Evolutionary conservation across 2,113 vertebrate genomes (phyloP).

Genomic region (Notiomystis cincta): DNA sequence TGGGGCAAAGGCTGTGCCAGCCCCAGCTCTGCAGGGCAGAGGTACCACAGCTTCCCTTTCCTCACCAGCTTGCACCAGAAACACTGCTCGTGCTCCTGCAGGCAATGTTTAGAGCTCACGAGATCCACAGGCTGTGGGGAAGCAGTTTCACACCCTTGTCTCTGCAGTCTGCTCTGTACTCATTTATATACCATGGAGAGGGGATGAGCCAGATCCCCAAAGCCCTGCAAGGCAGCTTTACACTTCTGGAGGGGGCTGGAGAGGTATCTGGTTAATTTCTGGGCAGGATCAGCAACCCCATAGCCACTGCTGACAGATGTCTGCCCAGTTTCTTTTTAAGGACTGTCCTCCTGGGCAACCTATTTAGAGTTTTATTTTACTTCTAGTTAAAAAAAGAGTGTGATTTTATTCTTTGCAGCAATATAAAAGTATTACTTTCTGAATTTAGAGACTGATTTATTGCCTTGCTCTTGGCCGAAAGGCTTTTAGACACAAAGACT

Average conservation of each 20-base stretch:
- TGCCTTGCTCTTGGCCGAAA: neutral
- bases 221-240: neutral
- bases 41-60: neutral
- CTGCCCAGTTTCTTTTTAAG: neutral
- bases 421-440: neutral
- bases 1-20: neutral
- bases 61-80: neutral
- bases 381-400: neutral
- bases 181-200: rapidly evolving
- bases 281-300: neutral
- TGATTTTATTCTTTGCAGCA: neutral
- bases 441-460: neutral
- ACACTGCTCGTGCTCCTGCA: neutral
- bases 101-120: neutral
- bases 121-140: neutral
- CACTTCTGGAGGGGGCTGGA: neutral
- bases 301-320: neutral
- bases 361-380: neutral
- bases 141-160: neutral
- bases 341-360: neutral
- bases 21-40: neutral
- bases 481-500: neutral
- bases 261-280: neutral
- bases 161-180: neutral
- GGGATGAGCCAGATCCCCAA: neutral